Evolutionary conservation across 2,797 vertebrate genomes (phyloP), one percentile per base, ranked within the genome.

Genomic region (Heteromormyrus szaboi): DNA sequence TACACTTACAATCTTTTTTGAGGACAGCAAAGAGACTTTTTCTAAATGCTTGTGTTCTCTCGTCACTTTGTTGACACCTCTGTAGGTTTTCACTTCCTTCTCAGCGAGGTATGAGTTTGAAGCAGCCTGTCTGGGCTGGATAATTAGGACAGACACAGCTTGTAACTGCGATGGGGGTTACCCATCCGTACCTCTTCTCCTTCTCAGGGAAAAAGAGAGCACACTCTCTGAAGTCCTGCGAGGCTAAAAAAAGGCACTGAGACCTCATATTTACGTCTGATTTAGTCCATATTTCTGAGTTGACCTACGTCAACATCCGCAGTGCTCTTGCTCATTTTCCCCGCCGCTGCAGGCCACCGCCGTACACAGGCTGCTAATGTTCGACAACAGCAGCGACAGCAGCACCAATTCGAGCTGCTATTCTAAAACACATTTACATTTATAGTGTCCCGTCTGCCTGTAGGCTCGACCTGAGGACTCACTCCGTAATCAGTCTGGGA

Each of bases 101-200:
- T 33, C 68, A 76, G 68, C 37, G 68, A 76, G 68, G 68, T 41
- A 76, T 41, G 37, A 41, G 14, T 44, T 79, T 79, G 72, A 41
- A 19, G 37, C 6, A n/a, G 37, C 72, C 72, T 79, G 37, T 79
- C 72, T 79, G 37, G 29, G 72, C 72, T 79, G 37, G 72, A 79
- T 79, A 79, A 79, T 79, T 79, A 79, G 72, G 72, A 44, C 72
- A 79, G 72, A 44, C 37, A 79, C 72, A 44, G 72, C 72, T 44
- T 79, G 72, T 79, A 79, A 79, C 37, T 79, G 14, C 17, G 17
- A 79, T 19, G 72, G 72, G 44, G 72, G 72, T 44, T n/a, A 79
- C 72, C 41, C 72, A 17, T 79, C 72, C 37, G 1, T 44, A 8
- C 17, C 37, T 8, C 37, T 8, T 79, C 72, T n/a, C 37, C 72